These are phyloP conservation scores for Drosophila atripex DNA, from an alignment of 2,888 invertebrate species.

Conservation along the genomic window DNA sequence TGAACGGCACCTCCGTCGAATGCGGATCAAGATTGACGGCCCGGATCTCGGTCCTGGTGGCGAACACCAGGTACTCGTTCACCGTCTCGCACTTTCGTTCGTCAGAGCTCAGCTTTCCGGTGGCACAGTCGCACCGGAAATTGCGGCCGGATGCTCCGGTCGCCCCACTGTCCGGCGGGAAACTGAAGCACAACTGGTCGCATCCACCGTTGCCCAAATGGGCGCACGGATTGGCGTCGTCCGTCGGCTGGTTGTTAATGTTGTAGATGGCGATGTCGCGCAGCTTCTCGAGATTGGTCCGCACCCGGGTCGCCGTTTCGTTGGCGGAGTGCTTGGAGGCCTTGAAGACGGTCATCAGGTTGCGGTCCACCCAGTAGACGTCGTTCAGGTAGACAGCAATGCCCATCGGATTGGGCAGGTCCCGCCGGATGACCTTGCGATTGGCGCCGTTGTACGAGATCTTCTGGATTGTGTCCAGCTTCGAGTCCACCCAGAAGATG, in stretches of 20 bases:
- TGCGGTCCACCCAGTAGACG: constrained; percentile 98
- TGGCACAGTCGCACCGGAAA: constrained; percentile 95
- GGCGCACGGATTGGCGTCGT: constrained; percentile 92
- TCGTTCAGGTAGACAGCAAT: constrained; percentile 92
- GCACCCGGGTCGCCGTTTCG: constrained; percentile 88
- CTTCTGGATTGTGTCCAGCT: constrained; percentile 96
- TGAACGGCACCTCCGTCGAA: constrained; percentile 92
- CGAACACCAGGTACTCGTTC: constrained; percentile 95
- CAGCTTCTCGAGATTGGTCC: constrained; percentile 93
- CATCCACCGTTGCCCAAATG: constrained; percentile 92
- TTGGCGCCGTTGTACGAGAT: constrained; percentile 93
- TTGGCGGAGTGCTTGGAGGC: constrained; percentile 91
- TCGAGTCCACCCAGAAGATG: constrained; percentile 98
- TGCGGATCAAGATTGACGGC: constrained; percentile 94
- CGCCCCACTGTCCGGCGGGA: constrained; percentile 87
- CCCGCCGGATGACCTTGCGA: constrained; percentile 92
- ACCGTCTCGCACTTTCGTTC: constrained; percentile 91
- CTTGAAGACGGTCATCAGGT: constrained; percentile 92
- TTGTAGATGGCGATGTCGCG: constrained; percentile 97
- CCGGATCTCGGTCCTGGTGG: constrained; percentile 96
- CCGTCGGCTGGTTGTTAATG: constrained; percentile 92
- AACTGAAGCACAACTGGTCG: constrained; percentile 97
- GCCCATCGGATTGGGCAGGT: constrained; percentile 97
- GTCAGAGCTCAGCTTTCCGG: constrained; percentile 89
- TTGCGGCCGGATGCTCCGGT: constrained; percentile 84